These are phyloP conservation scores for Hyalella azteca DNA, from an alignment of 2,888 invertebrate species.

Conservation along the genomic window DNA sequence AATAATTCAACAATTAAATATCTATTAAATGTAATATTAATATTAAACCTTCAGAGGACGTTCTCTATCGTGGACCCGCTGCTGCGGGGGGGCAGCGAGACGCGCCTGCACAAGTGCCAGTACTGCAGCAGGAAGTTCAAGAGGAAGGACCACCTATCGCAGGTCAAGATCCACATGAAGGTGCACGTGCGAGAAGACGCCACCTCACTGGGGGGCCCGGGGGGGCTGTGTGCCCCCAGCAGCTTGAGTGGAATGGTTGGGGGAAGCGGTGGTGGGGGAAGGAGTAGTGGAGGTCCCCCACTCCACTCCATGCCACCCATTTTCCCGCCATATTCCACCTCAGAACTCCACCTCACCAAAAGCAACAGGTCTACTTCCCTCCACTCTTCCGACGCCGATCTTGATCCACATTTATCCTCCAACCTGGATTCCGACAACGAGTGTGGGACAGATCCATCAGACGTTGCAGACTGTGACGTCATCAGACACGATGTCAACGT, in stretches of 20 bases:
- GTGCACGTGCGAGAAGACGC: constrained; percentile 56
- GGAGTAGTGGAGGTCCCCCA: constrained; percentile 45
- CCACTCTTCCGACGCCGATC: constrained; percentile 50
- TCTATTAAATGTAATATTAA: no score
- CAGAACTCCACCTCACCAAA: no score
- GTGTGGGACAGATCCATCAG: constrained; percentile 55
- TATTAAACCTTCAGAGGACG: constrained; percentile 49
- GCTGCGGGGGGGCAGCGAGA: constrained; percentile 51
- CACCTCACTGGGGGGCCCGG: constrained; percentile 48
- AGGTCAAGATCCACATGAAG: constrained; percentile 59
- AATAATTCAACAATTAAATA: no score
- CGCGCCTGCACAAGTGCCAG: constrained; percentile 57
- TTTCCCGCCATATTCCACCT: constrained; percentile 35
- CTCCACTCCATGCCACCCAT: constrained; percentile 49
- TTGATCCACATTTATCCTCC: constrained; percentile 49
- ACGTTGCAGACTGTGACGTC: constrained; percentile 43
- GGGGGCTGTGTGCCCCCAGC: constrained; percentile 44
- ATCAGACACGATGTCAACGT: constrained; percentile 37
- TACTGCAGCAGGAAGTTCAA: constrained; percentile 58
- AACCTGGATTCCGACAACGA: constrained; percentile 57
- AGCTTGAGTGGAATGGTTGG: constrained; percentile 46
- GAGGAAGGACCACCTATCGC: constrained; percentile 57
- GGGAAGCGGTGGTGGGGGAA: constrained; percentile 41
- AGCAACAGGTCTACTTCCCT: constrained; percentile 44
- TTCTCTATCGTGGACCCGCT: constrained; percentile 57